A percentile compares a stretch with the other conserved stretches of the same genome.
Conservation (phyloP, 2,888 invertebrate genomes). For the Himalopsyche kuldschensis region DNA sequence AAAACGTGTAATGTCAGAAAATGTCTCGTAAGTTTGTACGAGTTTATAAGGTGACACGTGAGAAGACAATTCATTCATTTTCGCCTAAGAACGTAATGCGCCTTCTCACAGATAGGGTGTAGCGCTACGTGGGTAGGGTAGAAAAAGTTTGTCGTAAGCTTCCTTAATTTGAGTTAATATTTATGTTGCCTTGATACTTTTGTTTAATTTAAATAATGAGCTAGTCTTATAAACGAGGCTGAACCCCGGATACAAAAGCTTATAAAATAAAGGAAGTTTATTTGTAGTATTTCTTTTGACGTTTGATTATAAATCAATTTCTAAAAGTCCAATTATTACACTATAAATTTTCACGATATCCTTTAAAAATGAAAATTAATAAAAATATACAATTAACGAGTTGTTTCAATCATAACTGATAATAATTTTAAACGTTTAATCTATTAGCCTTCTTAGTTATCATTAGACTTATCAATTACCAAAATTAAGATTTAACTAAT, state of each 20-base stretch:
- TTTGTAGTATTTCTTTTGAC: too few species aligned
- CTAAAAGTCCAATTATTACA: too few species aligned
- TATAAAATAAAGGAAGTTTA: too few species aligned
- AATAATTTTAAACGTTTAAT: too few species aligned
- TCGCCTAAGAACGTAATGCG: constrained; percentile 1
- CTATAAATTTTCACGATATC: too few species aligned
- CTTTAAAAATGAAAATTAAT: too few species aligned
- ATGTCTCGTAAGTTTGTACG: constrained; percentile 34
- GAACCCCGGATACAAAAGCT: background rate
- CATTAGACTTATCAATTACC: too few species aligned
- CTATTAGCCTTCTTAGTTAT: too few species aligned
- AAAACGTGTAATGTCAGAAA: constrained; percentile 39
- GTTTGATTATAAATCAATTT: too few species aligned
- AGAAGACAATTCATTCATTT: constrained; percentile 37
- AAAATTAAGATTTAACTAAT: too few species aligned
- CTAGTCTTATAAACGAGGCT: background rate
- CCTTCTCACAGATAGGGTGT: background rate
- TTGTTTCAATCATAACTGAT: too few species aligned
- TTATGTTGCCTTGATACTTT: constrained; percentile 2
- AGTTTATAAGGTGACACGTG: constrained; percentile 39
- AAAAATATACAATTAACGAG: too few species aligned
- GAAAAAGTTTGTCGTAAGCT: background rate
- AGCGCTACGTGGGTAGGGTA: background rate
- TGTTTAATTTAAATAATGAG: constrained; percentile 1
- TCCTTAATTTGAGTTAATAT: constrained; percentile 2